Conservation (phyloP, 1,140 invertebrate genomes). For the Steinernema khuongi region DNA sequence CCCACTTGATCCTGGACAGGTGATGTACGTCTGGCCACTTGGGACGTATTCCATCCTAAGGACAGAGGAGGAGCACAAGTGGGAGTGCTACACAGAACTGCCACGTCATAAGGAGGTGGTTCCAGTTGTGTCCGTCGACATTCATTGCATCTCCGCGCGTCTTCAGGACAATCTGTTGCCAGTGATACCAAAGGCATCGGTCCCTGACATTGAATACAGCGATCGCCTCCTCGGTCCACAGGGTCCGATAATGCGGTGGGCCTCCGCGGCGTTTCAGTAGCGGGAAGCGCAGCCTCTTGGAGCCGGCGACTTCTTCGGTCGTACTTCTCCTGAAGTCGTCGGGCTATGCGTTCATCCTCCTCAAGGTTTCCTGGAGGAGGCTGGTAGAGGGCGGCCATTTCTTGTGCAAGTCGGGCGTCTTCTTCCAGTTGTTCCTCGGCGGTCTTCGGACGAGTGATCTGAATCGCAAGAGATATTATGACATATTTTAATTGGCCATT, state of each 20-base stretch:
- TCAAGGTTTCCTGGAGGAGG: not conserved
- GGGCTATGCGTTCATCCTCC: not conserved
- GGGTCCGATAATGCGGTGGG: not conserved
- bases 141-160: not conserved
- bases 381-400: not conserved
- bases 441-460: not conserved
- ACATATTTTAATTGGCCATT: not conserved
- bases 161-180: not conserved
- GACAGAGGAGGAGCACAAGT: not conserved
- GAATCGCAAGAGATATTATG: not conserved
- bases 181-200: not conserved
- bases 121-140: not conserved
- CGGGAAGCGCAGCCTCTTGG: not conserved
- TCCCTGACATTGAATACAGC: not conserved
- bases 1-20: not conserved
- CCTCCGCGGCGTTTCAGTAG: not conserved
- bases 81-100: not conserved
- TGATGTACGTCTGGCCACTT: too few species aligned
- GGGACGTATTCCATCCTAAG: not conserved
- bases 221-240: not conserved
- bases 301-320: not conserved
- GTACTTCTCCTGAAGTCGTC: not conserved
- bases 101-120: not conserved
- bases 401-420: not conserved
- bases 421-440: not conserved